Evolutionary conservation across 2,888 invertebrate genomes (phyloP).

Genomic region (Chrysotoxum bicinctum): DNA sequence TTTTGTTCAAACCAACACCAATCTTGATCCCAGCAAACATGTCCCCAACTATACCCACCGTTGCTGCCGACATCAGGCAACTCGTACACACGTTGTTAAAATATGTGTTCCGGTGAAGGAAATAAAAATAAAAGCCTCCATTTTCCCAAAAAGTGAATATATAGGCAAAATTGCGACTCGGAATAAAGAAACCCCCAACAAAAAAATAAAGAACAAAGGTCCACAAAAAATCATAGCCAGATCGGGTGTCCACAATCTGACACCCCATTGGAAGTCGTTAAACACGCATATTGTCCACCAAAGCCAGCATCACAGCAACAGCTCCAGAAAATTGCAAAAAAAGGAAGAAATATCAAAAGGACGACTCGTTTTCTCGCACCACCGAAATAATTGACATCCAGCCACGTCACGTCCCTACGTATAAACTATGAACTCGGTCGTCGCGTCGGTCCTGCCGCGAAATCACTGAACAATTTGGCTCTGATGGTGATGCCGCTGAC

Average conservation of each 20-base stretch:
- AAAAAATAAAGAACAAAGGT: slow-evolving; percentile 32
- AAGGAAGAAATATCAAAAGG: slow-evolving; percentile 49
- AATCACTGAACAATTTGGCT: slow-evolving; percentile 72
- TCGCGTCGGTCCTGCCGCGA: slow-evolving; percentile 40
- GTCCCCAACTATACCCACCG: slow-evolving; percentile 4
- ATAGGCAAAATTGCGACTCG: slow-evolving; percentile 13
- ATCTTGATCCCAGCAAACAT: slow-evolving; percentile 64
- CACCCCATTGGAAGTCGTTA: slow-evolving; percentile 73
- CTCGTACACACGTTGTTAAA: slow-evolving; percentile 64
- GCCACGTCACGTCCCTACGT: background rate
- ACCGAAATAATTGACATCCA: slow-evolving; percentile 32
- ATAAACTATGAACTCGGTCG: slow-evolving; percentile 64
- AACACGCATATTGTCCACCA: slow-evolving; percentile 71
- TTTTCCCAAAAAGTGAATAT: background rate
- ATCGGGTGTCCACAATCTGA: slow-evolving; percentile 73
- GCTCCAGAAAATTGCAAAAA: slow-evolving; percentile 46
- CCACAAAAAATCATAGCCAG: slow-evolving; percentile 65
- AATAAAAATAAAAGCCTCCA: slow-evolving; percentile 26
- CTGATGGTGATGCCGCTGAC: slow-evolving; percentile 46
- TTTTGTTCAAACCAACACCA: slow-evolving; percentile 24
- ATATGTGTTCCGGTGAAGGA: slow-evolving; percentile 50
- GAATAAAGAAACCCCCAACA: background rate
- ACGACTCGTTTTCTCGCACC: background rate
- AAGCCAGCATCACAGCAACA: slow-evolving; percentile 58
- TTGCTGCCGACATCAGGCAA: slow-evolving; percentile 27